Evolutionary conservation across 2,797 vertebrate genomes (phyloP).

Genomic region (Fringilla coelebs): DNA sequence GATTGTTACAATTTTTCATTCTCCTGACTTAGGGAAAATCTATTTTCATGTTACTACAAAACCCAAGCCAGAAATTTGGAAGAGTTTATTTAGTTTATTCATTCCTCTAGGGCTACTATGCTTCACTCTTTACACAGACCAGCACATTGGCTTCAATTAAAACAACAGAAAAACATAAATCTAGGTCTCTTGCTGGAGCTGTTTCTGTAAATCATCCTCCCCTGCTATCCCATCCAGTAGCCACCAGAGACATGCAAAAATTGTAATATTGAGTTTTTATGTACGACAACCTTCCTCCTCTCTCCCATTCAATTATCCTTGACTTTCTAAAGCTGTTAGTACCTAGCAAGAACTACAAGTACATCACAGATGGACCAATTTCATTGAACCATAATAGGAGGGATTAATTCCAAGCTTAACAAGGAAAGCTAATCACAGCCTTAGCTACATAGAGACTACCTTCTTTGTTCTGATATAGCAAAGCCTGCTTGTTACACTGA

Average conservation of each 20-base stretch:
- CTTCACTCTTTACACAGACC: background rate
- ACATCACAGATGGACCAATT: background rate
- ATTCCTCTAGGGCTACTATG: background rate
- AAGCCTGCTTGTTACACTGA: background rate
- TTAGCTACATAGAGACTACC: background rate
- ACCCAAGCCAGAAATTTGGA: background rate
- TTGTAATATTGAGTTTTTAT: background rate
- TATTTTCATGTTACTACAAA: conserved; percentile 5
- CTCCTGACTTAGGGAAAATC: background rate
- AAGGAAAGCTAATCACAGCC: background rate
- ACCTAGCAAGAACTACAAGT: background rate
- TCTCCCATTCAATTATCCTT: background rate
- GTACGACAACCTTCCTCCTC: background rate
- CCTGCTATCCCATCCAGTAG: background rate
- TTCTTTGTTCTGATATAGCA: background rate
- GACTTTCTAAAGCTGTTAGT: background rate
- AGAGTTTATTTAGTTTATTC: background rate
- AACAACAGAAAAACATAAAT: conserved; percentile 10
- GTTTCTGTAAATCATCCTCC: background rate
- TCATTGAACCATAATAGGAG: background rate
- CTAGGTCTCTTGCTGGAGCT: background rate
- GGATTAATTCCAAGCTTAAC: background rate
- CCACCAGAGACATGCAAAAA: background rate
- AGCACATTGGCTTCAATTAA: background rate
- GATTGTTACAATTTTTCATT: background rate